Percentiles rank a stretch among this genome's conserved stretches.
These are phyloP conservation scores for Hesperophylax magnus DNA, from an alignment of 1,140 invertebrate species.

Conservation along the genomic window DNA sequence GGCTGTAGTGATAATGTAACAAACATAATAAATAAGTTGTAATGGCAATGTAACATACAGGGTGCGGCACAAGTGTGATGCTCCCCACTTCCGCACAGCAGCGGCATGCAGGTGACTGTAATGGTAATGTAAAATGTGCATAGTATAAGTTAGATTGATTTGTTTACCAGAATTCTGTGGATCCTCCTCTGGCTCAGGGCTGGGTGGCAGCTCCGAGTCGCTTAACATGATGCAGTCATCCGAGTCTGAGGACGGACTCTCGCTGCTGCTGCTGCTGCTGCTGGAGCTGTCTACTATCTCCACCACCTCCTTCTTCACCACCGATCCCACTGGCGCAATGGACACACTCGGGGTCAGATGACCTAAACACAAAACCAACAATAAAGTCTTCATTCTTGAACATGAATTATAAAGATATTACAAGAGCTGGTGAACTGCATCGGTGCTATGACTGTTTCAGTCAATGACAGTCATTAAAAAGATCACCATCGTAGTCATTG, in stretches of 20 bases:
- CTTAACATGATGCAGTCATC: constrained; percentile 88
- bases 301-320: constrained; percentile 66
- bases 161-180: constrained; percentile 71
- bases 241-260: constrained; percentile 75
- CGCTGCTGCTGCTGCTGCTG: constrained; percentile 71
- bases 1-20: no score
- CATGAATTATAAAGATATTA: no score
- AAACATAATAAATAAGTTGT: no score
- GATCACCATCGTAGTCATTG: no score
- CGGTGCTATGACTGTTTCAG: no score
- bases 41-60: no score
- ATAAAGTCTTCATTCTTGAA: no score
- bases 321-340: constrained; percentile 69
- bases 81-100: no score
- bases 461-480: no score
- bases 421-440: no score
- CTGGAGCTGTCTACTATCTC: constrained; percentile 77
- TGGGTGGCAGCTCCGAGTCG: constrained; percentile 75
- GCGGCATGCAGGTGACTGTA: background rate
- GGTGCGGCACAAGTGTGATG: no score
- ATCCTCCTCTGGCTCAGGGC: constrained; percentile 75
- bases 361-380: background rate
- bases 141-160: background rate
- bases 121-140: background rate
- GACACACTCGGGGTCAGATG: constrained; percentile 71